These are phyloP conservation scores for Rhopilema esculentum DNA, from an alignment of 30 jellyfish, hydroid and myxozoan genomes.

Conservation along the genomic window DNA sequence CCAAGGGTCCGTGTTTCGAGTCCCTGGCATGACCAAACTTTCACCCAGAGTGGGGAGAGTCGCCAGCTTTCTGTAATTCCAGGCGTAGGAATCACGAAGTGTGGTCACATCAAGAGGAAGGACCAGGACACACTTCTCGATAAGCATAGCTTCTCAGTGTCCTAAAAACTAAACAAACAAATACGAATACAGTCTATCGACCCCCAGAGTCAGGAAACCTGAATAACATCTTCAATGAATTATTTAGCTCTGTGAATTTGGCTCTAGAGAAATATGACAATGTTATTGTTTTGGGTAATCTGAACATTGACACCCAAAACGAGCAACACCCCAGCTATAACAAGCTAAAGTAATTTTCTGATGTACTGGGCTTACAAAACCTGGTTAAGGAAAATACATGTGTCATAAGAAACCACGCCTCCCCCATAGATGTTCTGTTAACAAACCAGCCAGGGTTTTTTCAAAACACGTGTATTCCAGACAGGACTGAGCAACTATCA, in stretches of 20 bases:
- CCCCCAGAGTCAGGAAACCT: conserved; percentile 33
- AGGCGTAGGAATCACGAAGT: too few species aligned
- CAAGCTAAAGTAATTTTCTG: conserved; percentile 14
- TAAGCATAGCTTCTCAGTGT: too few species aligned
- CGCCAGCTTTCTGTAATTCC: too few species aligned
- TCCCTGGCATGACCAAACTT: too few species aligned
- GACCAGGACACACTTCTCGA: too few species aligned
- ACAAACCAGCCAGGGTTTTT: conserved; percentile 7
- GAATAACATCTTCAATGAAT: conserved; percentile 2
- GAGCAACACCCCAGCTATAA: conserved; percentile 14
- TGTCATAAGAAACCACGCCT: neutral
- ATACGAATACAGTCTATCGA: too few species aligned
- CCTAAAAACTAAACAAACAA: too few species aligned
- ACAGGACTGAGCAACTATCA: conserved; percentile 17
- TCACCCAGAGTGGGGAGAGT: too few species aligned
- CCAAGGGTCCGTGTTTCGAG: too few species aligned
- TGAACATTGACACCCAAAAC: conserved; percentile 24
- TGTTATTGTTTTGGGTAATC: conserved; percentile 41
- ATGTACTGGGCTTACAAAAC: conserved; percentile 28
- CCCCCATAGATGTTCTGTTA: conserved; percentile 19
- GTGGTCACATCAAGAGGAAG: too few species aligned
- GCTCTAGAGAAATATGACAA: conserved; percentile 47
- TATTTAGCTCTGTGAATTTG: conserved; percentile 10
- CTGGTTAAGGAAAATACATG: conserved; percentile 39
- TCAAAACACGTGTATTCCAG: conserved; percentile 7